Evolutionary conservation across 1,140 invertebrate genomes (phyloP).

Genomic region (Drosophila ironensis): DNA sequence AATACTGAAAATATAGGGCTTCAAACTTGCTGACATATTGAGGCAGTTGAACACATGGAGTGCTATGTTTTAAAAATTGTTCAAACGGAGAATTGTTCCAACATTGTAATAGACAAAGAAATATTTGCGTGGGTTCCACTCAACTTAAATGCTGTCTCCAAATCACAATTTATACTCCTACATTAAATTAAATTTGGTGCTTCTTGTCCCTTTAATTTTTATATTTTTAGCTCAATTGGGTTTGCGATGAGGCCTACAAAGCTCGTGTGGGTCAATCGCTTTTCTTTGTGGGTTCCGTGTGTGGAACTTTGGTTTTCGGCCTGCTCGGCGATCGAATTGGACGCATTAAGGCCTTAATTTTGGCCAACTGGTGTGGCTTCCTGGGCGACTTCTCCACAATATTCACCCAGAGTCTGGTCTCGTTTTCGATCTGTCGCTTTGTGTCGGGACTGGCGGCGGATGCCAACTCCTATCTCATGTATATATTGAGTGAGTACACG

Average conservation of each 20-base stretch:
- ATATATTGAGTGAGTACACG: slow-evolving; percentile 83
- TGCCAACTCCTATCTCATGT: slow-evolving; percentile 85
- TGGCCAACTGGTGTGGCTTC: slow-evolving; percentile 83
- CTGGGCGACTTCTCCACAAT: slow-evolving; percentile 83
- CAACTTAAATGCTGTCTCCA: too few relatives aligned
- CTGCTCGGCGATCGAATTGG: slow-evolving; percentile 84
- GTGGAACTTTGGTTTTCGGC: slow-evolving; percentile 84
- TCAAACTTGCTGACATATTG: too few relatives aligned
- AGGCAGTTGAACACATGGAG: too few relatives aligned
- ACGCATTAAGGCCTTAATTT: slow-evolving; percentile 83
- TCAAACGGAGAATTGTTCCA: too few relatives aligned
- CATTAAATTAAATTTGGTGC: not conserved
- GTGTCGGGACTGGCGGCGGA: slow-evolving; percentile 84
- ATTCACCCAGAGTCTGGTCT: slow-evolving; percentile 78
- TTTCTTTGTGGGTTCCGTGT: slow-evolving; percentile 85
- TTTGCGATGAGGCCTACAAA: slow-evolving; percentile 84
- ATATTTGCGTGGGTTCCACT: too few relatives aligned
- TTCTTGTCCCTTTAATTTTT: not conserved
- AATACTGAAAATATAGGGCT: too few relatives aligned
- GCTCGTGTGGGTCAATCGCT: slow-evolving; percentile 84
- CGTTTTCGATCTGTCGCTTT: slow-evolving; percentile 83
- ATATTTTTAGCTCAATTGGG: slow-evolving; percentile 83
- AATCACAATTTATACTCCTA: not conserved
- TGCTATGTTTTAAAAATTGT: too few relatives aligned
- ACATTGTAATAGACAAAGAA: too few relatives aligned